Conservation (phyloP, 2,797 vertebrate species). For the Mastacembelus armatus region DNA sequence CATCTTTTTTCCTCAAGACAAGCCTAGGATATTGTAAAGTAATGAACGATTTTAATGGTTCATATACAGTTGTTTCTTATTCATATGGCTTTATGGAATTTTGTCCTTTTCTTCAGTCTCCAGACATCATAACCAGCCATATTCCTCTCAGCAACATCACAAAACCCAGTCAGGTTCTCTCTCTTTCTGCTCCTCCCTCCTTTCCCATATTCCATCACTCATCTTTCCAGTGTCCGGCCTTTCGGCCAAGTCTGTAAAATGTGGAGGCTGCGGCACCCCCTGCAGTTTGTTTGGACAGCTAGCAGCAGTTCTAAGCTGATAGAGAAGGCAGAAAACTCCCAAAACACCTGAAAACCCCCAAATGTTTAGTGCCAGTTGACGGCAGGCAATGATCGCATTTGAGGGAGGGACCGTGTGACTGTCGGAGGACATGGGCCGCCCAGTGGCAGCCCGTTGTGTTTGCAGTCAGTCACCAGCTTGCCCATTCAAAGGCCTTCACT, state of each 20-base stretch:
- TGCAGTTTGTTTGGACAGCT: slow-evolving; percentile 53
- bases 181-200: not conserved
- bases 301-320: slow-evolving; percentile 51
- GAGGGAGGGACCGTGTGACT: slow-evolving; percentile 33
- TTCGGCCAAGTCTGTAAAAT: slow-evolving; percentile 31
- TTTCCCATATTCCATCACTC: slow-evolving; percentile 29
- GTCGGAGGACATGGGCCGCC: too few species aligned
- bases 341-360: slow-evolving; percentile 33
- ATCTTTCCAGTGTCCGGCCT: slow-evolving; percentile 27
- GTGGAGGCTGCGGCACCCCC: slow-evolving; percentile 34
- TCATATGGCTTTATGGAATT: slow-evolving; percentile 86
- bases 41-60: slow-evolving; percentile 89
- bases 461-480: slow-evolving; percentile 33
- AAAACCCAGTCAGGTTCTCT: slow-evolving; percentile 33
- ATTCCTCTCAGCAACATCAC: slow-evolving; percentile 55
- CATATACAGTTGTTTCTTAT: slow-evolving; percentile 85
- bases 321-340: slow-evolving; percentile 44
- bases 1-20: slow-evolving; percentile 88
- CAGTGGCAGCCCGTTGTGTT: slow-evolving; percentile 17
- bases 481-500: slow-evolving; percentile 37
- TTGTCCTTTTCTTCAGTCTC: slow-evolving; percentile 71
- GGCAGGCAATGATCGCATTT: slow-evolving; percentile 56
- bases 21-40: slow-evolving; percentile 91
- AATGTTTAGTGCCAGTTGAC: slow-evolving; percentile 37
- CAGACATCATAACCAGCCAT: slow-evolving; percentile 73